Evolutionary conservation across 2,113 vertebrate genomes (phyloP), one percentile per base, ranked within the genome.

Genomic region (Epinephelus moara): DNA sequence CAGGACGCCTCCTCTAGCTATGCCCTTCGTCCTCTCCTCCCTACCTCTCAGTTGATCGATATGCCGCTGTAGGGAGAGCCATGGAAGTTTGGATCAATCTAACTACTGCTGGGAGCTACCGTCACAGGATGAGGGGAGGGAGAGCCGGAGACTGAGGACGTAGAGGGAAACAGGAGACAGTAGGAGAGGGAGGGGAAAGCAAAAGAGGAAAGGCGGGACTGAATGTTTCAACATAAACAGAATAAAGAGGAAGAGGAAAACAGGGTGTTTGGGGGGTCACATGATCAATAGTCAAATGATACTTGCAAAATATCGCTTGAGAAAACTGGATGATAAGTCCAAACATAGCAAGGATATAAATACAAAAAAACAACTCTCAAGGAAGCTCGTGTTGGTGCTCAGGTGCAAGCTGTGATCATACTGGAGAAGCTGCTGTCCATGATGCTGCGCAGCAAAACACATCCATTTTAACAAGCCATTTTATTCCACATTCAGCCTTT

Each of bases 61-160:
- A 80, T 4, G 37, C 19, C 6, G 81, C 88, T 77, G 75, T 11
- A 62, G 81, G 91, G 81, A 68, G 56, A 67, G 60, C 66, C 60
- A 33, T 55, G 53, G 77, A 89, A 81, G 82, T 88, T 71, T 60
- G 85, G 86, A 88, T 93, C 90, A 84, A 92, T 90, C 85, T 52
- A 76, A 88, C 78, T 56, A 71, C 80, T 57, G 90, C 89, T 85
- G 72, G 78, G 85, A 83, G 88, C 75, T 13, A 61, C 42, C 64
- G 61, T 69, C 59, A 66, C 1, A 61, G 67, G 52, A 56, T 23
- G 47, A 18, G 52, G 68, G 45, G 53, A 62, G 52, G 25, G 69
- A 60, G 70, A 78, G 67, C 25, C n/a, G 25, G 61, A 47, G 61
- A 63, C 42, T 7, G 18, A 21, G 55, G 15, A 47, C 0, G 5